Conservation (phyloP, 2,888 invertebrate species). For the Ceramica pisi region DNA sequence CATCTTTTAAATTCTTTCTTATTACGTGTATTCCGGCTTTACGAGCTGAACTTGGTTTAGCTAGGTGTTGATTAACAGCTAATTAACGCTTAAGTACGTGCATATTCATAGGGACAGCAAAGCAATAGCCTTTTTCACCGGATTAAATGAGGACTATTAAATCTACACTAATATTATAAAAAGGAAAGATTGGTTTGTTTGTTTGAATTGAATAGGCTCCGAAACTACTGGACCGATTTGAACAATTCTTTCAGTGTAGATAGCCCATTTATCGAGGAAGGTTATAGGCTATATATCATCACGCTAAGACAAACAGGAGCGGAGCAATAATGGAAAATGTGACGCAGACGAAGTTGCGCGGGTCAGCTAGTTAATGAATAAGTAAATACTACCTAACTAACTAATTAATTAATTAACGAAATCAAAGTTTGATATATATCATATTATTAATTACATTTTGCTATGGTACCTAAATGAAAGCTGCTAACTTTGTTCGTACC, state of each 20-base stretch:
- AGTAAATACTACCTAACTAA: neutral
- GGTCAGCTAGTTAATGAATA: too few relatives aligned
- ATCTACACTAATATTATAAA: too few relatives aligned
- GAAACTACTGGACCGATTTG: too few relatives aligned
- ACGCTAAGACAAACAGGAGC: too few relatives aligned
- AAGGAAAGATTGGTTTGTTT: too few relatives aligned
- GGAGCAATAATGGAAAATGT: too few relatives aligned
- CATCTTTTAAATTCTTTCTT: slow-evolving; percentile 20
- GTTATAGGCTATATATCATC: too few relatives aligned
- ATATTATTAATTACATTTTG: neutral
- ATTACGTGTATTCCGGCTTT: slow-evolving; percentile 14
- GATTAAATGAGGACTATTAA: neutral
- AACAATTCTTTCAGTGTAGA: too few relatives aligned
- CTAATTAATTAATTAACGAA: neutral
- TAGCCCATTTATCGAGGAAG: too few relatives aligned
- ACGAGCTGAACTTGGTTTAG: neutral
- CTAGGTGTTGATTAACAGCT: slow-evolving; percentile 24
- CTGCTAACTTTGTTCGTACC: neutral
- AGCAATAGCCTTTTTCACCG: neutral
- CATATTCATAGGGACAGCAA: slow-evolving; percentile 16
- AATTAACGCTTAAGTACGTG: slow-evolving; percentile 17
- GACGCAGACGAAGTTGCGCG: too few relatives aligned
- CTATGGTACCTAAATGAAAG: neutral
- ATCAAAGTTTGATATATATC: neutral
- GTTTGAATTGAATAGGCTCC: too few relatives aligned